Conservation (phyloP, 2,797 vertebrate species). For the Enteromius anoplus region DNA sequence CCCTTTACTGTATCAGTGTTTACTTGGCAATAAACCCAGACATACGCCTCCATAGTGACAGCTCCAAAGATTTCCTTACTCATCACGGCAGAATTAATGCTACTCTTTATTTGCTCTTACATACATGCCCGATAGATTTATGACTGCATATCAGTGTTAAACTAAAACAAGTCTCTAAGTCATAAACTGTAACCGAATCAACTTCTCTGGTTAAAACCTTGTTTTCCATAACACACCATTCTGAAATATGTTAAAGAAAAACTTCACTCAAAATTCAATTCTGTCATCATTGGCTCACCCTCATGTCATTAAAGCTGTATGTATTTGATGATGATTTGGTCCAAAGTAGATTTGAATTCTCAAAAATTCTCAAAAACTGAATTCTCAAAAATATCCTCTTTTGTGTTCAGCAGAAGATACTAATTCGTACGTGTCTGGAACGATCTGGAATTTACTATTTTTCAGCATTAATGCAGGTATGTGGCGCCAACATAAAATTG, state of each 20-base stretch:
- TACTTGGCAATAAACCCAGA: conserved; percentile 38
- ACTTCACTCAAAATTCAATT: not conserved
- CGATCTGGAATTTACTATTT: not conserved
- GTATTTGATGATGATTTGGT: not conserved
- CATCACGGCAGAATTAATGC: conserved; percentile 7
- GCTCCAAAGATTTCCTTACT: conserved; percentile 1
- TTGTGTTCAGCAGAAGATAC: not conserved
- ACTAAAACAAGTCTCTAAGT: not conserved
- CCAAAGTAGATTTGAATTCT: no score
- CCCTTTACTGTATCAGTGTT: conserved; percentile 22
- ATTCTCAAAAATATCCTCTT: not conserved
- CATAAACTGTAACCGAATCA: not conserved
- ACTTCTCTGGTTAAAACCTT: not conserved
- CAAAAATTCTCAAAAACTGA: no score
- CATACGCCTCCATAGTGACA: conserved; percentile 25
- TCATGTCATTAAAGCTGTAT: not conserved
- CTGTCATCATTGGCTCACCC: not conserved
- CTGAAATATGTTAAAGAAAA: not conserved
- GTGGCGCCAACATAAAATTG: not conserved
- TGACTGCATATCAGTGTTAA: not conserved
- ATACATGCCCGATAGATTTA: not conserved
- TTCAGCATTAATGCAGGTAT: not conserved
- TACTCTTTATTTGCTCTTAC: conserved; percentile 8
- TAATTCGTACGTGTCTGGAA: not conserved
- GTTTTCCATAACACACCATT: not conserved